Evolutionary conservation across 2,797 vertebrate genomes (phyloP).

Genomic region (Mallotus villosus): DNA sequence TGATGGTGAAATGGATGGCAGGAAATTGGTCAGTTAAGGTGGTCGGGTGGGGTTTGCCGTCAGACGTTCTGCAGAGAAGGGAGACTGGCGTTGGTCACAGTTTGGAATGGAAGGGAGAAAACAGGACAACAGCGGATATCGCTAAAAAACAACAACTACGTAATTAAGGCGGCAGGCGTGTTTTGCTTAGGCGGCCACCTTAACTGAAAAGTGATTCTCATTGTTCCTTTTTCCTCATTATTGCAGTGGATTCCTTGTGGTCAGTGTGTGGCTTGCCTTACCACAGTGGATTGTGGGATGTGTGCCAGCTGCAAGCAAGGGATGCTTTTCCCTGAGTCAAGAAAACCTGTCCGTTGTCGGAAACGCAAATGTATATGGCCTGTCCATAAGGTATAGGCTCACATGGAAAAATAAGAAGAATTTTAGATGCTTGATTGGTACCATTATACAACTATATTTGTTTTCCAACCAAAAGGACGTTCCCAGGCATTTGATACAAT

Average conservation of each 20-base stretch:
- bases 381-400: conserved; percentile 66
- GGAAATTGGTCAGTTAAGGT: too few relatives aligned
- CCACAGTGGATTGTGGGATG: conserved; percentile 80
- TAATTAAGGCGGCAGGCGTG: too few relatives aligned
- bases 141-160: too few relatives aligned
- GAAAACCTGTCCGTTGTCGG: conserved; percentile 64
- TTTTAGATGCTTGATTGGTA: neutral
- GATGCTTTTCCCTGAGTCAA: conserved; percentile 54
- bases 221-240: neutral
- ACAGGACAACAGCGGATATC: too few relatives aligned
- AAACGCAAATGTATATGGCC: conserved; percentile 76
- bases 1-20: too few relatives aligned
- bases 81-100: too few relatives aligned
- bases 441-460: neutral
- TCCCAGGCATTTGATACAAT: neutral
- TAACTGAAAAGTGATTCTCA: too few relatives aligned
- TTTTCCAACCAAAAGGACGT: conserved; percentile 2
- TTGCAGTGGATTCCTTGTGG: conserved; percentile 85
- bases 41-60: too few relatives aligned
- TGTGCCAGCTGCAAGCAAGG: conserved; percentile 81
- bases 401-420: neutral
- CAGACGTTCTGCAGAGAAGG: too few relatives aligned
- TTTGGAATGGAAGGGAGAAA: too few relatives aligned
- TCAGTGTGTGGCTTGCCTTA: conserved; percentile 81
- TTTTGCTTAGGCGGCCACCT: too few relatives aligned